These are phyloP conservation scores for Aporophyla nigra DNA, from an alignment of 2,888 invertebrate genomes.

Conservation along the genomic window DNA sequence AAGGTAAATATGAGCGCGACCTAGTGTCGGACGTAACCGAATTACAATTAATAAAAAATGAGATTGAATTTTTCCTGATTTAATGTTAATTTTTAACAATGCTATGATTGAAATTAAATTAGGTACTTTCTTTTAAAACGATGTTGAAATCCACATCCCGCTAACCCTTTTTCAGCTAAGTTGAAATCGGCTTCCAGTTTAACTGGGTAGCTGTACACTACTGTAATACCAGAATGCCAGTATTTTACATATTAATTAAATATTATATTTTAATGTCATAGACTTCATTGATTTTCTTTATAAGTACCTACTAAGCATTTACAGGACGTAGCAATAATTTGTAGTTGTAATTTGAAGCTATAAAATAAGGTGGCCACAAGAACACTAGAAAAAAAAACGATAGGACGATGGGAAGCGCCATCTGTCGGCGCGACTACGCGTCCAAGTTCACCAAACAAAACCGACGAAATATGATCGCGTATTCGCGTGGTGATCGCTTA, in stretches of 20 bases:
- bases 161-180: too few relatives aligned
- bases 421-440: too few relatives aligned
- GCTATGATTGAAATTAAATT: slow-evolving; percentile 42
- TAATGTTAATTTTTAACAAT: slow-evolving; percentile 47
- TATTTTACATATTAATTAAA: not conserved
- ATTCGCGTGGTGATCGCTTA: too few relatives aligned
- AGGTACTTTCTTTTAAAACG: not conserved
- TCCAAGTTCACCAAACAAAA: too few relatives aligned
- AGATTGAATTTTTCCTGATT: slow-evolving; percentile 64
- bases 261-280: not conserved
- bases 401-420: too few relatives aligned
- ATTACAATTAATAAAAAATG: slow-evolving; percentile 56
- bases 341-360: not conserved
- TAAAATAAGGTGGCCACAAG: not conserved
- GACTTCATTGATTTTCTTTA: not conserved
- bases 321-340: not conserved
- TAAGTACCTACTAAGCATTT: not conserved
- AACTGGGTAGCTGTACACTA: not conserved
- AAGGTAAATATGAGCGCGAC: slow-evolving; percentile 80
- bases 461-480: too few relatives aligned
- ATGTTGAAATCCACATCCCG: not conserved
- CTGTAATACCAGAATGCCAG: not conserved
- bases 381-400: not conserved
- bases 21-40: slow-evolving; percentile 59
- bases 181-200: not conserved